Evolutionary conservation across 2,888 invertebrate genomes (phyloP), one percentile per base, ranked within the genome.

Genomic region (Sialis fuliginosa): DNA sequence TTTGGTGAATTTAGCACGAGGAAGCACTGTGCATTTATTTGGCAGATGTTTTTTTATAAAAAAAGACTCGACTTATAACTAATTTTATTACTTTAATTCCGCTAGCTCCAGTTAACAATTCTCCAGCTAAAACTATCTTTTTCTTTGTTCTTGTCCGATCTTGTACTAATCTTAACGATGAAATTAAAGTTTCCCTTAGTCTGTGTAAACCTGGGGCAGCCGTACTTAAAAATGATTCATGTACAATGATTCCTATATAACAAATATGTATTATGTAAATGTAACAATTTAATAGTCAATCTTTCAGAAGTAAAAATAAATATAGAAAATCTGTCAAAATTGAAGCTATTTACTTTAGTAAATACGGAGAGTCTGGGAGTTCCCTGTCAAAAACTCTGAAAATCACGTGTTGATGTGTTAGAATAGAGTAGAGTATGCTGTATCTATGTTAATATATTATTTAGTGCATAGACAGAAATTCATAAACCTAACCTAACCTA

Each of bases 221-320:
- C 0, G 87, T 81, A 53, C 81, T 80, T 0, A 89, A 65, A 56
- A 75, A 81, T 0, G 88, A 86, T 44, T 77, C 77, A 55, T 85
- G 81, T 6, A 78, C 65, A 1, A 81, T 62, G 34, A 66, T 70
- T 6, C 80, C 84, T 68, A 65, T 22, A 55, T 54, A 30, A 48
- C 9, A 10, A 43, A 39, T 35, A 9, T 35, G 4, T 9, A 9
- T 35, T 9, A 35, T 35, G 4, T 2, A 35, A 35, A 35, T 35
- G 4, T 9, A 35, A 35, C 8, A 35, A 9, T 35, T 35, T 35
- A n/a, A n/a, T 8, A 35, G 4, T 3, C 2, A 35, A 9, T 35
- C 35, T 2, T 35, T 35, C 35, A 35, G 35, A 8, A 4, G n/a
- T 4, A 35, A n/a, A 35, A 9, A 6, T 10, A 10, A 10, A 6